Evolutionary conservation across 2,888 invertebrate species (phyloP).

Genomic region (Itoplectis maculator): DNA sequence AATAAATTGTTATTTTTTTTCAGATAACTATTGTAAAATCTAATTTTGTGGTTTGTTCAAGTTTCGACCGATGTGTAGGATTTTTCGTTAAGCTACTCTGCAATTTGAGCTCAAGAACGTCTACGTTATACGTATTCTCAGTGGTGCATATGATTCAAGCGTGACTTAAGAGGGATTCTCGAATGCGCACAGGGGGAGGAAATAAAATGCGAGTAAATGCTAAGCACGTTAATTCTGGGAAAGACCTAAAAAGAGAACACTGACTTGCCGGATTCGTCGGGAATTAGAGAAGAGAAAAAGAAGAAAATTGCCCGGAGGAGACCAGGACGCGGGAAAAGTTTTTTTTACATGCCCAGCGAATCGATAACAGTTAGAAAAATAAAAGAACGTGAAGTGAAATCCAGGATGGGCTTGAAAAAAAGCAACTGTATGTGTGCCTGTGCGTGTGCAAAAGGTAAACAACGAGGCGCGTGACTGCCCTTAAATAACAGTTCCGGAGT

Average conservation of each 20-base stretch:
- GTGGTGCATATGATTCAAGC: too few relatives aligned
- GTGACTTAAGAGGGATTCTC: slow-evolving; percentile 6
- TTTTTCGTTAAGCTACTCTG: neutral
- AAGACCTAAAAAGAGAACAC: neutral
- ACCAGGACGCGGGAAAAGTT: slow-evolving; percentile 30
- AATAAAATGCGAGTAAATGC: slow-evolving; percentile 2
- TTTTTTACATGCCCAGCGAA: slow-evolving; percentile 17
- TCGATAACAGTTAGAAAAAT: slow-evolving; percentile 34
- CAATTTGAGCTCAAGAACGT: neutral
- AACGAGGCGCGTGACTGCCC: slow-evolving; percentile 13
- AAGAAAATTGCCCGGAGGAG: slow-evolving; percentile 6
- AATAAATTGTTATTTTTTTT: too few relatives aligned
- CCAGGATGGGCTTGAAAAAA: neutral
- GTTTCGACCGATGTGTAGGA: neutral
- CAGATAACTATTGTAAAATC: too few relatives aligned
- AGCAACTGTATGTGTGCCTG: neutral
- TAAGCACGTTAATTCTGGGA: slow-evolving; percentile 13
- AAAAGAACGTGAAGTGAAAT: neutral
- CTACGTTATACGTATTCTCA: neutral
- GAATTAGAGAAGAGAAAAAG: slow-evolving; percentile 18
- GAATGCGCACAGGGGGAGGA: neutral
- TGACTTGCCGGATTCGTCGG: neutral
- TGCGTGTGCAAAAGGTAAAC: neutral
- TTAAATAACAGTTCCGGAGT: slow-evolving; percentile 29
- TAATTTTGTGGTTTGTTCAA: too few relatives aligned